These are phyloP conservation scores for Acipenser transmontanus DNA, from an alignment of 2,797 vertebrate species.

Conservation along the genomic window DNA sequence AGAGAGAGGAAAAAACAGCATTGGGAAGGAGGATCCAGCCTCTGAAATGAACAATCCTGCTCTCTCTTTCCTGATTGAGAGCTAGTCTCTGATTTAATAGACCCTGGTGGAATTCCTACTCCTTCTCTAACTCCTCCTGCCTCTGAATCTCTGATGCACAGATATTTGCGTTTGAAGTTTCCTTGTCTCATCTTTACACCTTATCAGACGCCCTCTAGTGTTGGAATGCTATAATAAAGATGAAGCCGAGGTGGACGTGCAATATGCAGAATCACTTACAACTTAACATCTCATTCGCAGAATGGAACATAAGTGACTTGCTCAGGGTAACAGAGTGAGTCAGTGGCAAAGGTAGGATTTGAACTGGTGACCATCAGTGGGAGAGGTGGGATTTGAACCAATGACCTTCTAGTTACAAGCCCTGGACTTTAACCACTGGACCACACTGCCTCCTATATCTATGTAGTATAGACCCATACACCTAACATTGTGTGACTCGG, in stretches of 20 bases:
- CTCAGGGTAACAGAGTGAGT: neutral
- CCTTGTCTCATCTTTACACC: neutral
- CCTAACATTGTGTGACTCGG: too few species aligned
- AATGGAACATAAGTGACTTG: neutral
- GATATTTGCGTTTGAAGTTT: conserved; percentile 4
- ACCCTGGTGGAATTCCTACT: neutral
- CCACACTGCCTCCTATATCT: too few species aligned
- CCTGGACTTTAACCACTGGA: too few species aligned
- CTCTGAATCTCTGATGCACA: neutral
- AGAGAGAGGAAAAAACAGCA: too few species aligned
- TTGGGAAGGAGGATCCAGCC: too few species aligned
- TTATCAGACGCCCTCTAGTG: conserved; percentile 20
- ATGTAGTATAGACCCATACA: too few species aligned
- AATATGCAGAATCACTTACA: too few species aligned
- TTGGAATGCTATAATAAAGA: conserved; percentile 2
- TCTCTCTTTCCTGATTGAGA: neutral
- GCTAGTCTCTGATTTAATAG: neutral
- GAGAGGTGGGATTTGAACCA: neutral
- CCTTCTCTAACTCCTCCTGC: neutral
- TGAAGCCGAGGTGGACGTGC: neutral
- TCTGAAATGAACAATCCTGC: neutral
- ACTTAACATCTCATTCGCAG: too few species aligned
- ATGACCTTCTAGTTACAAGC: neutral
- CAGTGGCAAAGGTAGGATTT: neutral
- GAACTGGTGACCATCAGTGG: neutral